Base-by-base conservation (phyloP, 2,797 vertebrate species). In the Squalus acanthias region DNA sequence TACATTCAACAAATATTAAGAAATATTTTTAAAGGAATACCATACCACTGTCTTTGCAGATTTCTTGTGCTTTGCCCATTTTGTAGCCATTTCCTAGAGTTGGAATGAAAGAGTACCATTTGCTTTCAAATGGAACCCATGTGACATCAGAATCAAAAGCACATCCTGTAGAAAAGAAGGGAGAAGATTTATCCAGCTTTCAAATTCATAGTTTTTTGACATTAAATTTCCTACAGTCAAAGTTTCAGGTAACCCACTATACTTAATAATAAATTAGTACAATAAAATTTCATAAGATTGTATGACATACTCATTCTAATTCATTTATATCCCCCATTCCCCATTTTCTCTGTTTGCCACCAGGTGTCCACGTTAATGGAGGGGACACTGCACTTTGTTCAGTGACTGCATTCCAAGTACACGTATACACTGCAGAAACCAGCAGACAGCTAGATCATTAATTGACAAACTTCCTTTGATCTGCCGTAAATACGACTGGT, bases 91-190 rank as follows among this genome's bases (percentile, higher is more conserved):
- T 96, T 96, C n/a, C 79, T 57, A 60, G 96, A n/a, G 96, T 88
- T 96, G 97, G 96, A 96, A 98, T 96, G 96, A 98, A 97, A 96
- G 96, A 91, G 46, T 98, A 98, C 96, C 98, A 98, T 94, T 96
- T 98, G 88, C 96, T 97, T 96, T 97, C 96, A 96, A 97, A 98
- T 94, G 97, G 96, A 97, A 97, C 96, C 98, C 98, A 98, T 53
- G 92, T 74, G 53, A n/a, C 65, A 70, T 57, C 85, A 96, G 74
- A 91, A 29, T 97, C 96, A 87, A 97, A 97, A 96, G 97, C 97
- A 69, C 98, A 98, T 9, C 96, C 98, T 98, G 57, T 39, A 29
- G 24, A 91, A 82, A 69, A 39, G 33, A 87, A 89, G n/a, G 96
- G 96, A 96, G 94, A 89, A 70, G 29, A 10, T 4, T 3, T 53